Evolutionary conservation across 2,888 invertebrate species (phyloP).

Genomic region (Diarsia mendica): DNA sequence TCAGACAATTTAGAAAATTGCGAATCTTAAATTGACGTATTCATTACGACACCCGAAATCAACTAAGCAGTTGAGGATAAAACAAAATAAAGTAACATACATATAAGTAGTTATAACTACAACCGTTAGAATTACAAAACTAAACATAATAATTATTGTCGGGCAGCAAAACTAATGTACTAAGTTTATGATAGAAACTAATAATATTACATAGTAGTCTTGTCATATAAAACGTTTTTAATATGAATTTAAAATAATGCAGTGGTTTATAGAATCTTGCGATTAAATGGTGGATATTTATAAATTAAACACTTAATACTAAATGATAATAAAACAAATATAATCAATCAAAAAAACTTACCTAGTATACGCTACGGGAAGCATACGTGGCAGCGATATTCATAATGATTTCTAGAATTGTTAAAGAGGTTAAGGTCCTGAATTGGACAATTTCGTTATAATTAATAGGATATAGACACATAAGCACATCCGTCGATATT

Average conservation of each 20-base stretch:
- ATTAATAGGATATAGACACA: constrained; percentile 59
- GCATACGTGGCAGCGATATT: constrained; percentile 46
- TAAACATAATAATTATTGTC: constrained; percentile 83
- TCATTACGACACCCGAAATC: constrained; percentile 71
- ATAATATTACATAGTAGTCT: constrained; percentile 78
- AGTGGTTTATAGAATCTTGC: constrained; percentile 69
- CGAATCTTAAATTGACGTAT: constrained; percentile 59
- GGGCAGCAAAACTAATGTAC: constrained; percentile 82
- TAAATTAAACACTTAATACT: constrained; percentile 78
- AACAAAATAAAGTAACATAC: constrained; percentile 69
- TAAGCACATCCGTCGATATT: constrained; percentile 47
- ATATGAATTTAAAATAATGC: constrained; percentile 62
- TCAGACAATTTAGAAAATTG: constrained; percentile 29
- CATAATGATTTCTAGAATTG: constrained; percentile 35
- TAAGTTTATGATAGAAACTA: constrained; percentile 75
- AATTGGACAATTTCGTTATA: constrained; percentile 49
- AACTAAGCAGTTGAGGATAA: constrained; percentile 59
- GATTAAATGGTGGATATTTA: constrained; percentile 76
- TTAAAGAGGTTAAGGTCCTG: constrained; percentile 45
- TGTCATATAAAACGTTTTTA: constrained; percentile 76
- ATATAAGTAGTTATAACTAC: constrained; percentile 73
- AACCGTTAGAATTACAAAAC: constrained; percentile 75
- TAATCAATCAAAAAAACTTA: constrained; percentile 64
- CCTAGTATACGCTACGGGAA: constrained; percentile 65
- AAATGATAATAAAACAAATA: constrained; percentile 72